These are phyloP conservation scores for Hyperopisus bebe DNA, from an alignment of 2,113 vertebrate species.

Conservation along the genomic window DNA sequence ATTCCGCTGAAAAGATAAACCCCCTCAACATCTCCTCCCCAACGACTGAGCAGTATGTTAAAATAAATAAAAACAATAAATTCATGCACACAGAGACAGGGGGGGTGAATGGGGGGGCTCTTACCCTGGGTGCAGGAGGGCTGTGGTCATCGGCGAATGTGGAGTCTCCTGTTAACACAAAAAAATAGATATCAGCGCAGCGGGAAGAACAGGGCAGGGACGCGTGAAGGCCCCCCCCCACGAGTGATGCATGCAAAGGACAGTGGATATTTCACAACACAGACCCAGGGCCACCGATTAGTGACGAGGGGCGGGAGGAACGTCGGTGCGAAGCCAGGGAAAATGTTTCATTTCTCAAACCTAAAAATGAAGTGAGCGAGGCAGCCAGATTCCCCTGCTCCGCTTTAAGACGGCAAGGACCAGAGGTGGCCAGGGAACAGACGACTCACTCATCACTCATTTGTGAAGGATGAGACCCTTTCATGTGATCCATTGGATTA, in stretches of 20 bases:
- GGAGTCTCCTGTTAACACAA: constrained; percentile 74
- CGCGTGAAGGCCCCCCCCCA: neutral
- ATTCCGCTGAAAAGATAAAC: neutral
- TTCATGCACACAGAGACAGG: neutral
- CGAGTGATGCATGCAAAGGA: neutral
- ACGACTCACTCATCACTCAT: neutral
- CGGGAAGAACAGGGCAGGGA: neutral
- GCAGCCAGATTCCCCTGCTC: neutral
- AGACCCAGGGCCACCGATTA: neutral
- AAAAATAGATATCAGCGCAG: neutral
- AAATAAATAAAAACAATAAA: constrained; percentile 21
- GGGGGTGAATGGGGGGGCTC: constrained; percentile 18
- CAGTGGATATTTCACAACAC: neutral
- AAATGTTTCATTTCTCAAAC: neutral
- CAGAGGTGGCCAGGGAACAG: neutral
- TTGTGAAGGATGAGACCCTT: neutral
- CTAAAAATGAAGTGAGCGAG: neutral
- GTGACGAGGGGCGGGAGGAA: neutral
- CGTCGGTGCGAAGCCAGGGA: neutral
- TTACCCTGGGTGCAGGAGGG: constrained; percentile 76
- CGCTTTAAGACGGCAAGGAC: neutral
- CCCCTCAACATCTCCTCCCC: neutral
- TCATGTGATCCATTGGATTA: neutral
- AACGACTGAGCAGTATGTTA: neutral
- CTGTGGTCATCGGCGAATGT: constrained; percentile 91